phyloP scores from a whole-genome alignment of 2,797 vertebrate genomes.

The Salmo trutta region DNA sequence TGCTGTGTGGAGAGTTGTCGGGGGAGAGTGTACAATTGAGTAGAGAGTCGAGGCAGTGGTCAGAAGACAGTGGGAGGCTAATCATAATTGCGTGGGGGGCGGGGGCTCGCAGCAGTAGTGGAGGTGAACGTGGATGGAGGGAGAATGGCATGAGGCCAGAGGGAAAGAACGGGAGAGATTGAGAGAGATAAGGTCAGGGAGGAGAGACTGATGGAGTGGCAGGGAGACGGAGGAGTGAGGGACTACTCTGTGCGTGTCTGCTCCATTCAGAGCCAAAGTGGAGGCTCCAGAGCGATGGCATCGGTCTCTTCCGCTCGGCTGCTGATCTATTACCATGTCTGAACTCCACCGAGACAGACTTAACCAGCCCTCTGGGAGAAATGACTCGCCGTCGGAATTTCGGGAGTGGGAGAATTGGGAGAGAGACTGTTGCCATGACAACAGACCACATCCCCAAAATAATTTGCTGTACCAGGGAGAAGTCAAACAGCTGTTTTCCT shows the following conservation, averaged over 20 bases:
- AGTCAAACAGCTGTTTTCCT: slow-evolving; percentile 38
- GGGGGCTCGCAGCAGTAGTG: too few species aligned
- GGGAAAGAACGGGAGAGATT: too few species aligned
- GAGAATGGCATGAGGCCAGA: too few species aligned
- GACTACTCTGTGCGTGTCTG: background rate
- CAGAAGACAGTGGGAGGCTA: too few species aligned
- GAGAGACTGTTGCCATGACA: slow-evolving; percentile 45
- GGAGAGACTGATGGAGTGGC: background rate
- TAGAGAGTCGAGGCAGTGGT: too few species aligned
- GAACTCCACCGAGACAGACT: slow-evolving; percentile 58
- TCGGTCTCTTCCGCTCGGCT: slow-evolving; percentile 61
- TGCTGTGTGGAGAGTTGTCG: too few species aligned
- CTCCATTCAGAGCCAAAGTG: background rate
- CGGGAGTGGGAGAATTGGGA: slow-evolving; percentile 11
- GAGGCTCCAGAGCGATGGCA: slow-evolving; percentile 45
- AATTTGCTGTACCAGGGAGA: slow-evolving; percentile 31
- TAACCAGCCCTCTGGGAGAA: slow-evolving; percentile 55
- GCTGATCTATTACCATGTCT: slow-evolving; percentile 69
- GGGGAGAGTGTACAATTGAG: too few species aligned
- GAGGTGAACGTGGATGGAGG: too few species aligned
- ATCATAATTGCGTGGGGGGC: too few species aligned
- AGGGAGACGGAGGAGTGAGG: background rate
- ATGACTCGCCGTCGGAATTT: slow-evolving; percentile 40
- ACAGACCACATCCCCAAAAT: slow-evolving; percentile 40
- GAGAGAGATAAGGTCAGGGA: too few species aligned